Conservation (phyloP, 2,888 invertebrate species). For the Pyrrhia umbra region DNA sequence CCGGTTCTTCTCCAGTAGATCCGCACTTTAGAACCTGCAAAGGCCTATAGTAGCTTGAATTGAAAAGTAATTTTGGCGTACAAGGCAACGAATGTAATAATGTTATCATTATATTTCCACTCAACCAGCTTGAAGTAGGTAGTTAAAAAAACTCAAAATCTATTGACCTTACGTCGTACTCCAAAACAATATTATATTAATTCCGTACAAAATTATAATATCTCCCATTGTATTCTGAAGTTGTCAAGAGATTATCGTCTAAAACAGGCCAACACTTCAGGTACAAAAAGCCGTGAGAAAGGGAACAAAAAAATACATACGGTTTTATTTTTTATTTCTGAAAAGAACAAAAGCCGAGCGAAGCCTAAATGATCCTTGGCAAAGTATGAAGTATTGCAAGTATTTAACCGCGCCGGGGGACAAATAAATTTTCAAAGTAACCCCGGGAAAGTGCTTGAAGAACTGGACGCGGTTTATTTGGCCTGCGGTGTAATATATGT, state of each 20-base stretch:
- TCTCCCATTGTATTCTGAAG: conserved; percentile 35
- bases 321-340: conserved; percentile 56
- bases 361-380: conserved; percentile 64
- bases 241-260: conserved; percentile 53
- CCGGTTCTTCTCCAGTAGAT: too few species aligned
- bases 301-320: conserved; percentile 37
- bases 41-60: too few species aligned
- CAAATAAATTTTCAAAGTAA: conserved; percentile 65
- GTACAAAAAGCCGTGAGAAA: conserved; percentile 39
- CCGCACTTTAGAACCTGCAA: too few species aligned
- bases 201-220: conserved; percentile 20
- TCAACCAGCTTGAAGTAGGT: conserved; percentile 2
- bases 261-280: conserved; percentile 42
- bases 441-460: conserved; percentile 56
- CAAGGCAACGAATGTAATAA: conserved; percentile 5
- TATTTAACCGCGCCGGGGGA: conserved; percentile 62
- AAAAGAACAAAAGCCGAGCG: conserved; percentile 60
- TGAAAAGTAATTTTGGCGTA: background rate
- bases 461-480: conserved; percentile 59
- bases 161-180: conserved; percentile 22
- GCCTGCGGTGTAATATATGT: conserved; percentile 1
- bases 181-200: conserved; percentile 35
- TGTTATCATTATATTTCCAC: conserved; percentile 29
- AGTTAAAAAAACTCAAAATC: conserved; percentile 44
- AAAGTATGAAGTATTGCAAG: conserved; percentile 67